Base-by-base conservation (phyloP, 1,140 invertebrate genomes). In the Hestina assimilis region DNA sequence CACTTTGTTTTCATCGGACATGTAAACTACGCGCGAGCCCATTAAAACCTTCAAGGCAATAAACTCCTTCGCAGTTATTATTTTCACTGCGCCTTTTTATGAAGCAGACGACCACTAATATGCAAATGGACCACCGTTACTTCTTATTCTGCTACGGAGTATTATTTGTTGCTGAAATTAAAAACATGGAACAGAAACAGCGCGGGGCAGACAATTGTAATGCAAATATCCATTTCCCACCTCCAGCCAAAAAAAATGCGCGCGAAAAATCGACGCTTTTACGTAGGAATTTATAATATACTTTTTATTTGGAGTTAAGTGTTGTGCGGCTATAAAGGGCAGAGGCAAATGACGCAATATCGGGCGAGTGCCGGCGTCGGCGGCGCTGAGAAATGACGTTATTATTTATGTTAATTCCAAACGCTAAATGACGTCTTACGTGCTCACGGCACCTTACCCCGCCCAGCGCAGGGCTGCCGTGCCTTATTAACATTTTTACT, bases 401-500 rank as follows among this genome's bases (percentile, higher is more conserved):
- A 83, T 85, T 87, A 87, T 83, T 85, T 85, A 87, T 87, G 80
- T 83, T 85, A 87, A 85, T 87, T 83, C 69, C 53, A 66, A 68
- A 73, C 66, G 74, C 65, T 79, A 83, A 83, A 78, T 83, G 80
- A 80, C 81, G 76, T 72, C 74, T 83, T 80, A 83, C 79, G 79
- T 86, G 76, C 69, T 69, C 63, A 46, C 62, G 66, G 63, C 78
- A 81, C 75, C 77, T 76, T 33, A 23, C 53, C 11, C 53, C 42
- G 26, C 53, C 24, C 52, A 21, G 26, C 12, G 31, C 42, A 59
- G 56, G 56, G 56, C 19, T 59, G 46, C 47, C 56, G 14, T 12
- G 26, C 8, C 17, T 38, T 55, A 11, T 33, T 17, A 14, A 11
- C n/a, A 11, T 20, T 50, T 50, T 41, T n/a, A 31, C 23, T 11